phyloP scores from a whole-genome alignment of 2,888 invertebrate genomes.

The Ectemnius lituratus region DNA sequence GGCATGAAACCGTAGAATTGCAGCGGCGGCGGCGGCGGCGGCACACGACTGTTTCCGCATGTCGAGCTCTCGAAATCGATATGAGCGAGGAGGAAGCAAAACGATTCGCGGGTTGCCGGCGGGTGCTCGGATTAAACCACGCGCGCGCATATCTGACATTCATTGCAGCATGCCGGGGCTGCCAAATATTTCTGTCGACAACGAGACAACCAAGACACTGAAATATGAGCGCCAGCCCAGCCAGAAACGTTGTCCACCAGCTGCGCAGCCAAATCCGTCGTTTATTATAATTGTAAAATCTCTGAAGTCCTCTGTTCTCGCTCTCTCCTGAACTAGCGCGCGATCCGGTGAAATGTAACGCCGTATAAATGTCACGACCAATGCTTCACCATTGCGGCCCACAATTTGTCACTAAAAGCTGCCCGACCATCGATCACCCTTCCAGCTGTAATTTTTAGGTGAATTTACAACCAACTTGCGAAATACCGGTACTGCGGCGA shows the following conservation, averaged over 20 bases:
- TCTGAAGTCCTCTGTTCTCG: neutral
- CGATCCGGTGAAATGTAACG: neutral
- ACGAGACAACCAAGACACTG: conserved; percentile 49
- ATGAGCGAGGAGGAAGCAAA: conserved; percentile 36
- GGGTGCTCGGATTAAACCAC: conserved; percentile 43
- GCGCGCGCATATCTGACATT: conserved; percentile 49
- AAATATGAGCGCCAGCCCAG: conserved; percentile 48
- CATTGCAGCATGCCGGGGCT: conserved; percentile 39
- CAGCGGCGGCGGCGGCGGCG: conserved; percentile 10
- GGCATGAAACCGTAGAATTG: conserved; percentile 25
- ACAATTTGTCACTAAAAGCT: neutral
- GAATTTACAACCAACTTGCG: no score
- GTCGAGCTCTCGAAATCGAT: conserved; percentile 37
- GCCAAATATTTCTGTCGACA: conserved; percentile 54
- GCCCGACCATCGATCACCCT: no score
- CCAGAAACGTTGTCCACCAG: conserved; percentile 9
- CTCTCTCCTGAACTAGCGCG: no score
- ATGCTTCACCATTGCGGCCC: neutral
- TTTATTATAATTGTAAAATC: conserved; percentile 40
- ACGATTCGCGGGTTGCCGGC: conserved; percentile 20
- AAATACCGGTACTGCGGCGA: no score
- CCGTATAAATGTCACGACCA: neutral
- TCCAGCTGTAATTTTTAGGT: no score
- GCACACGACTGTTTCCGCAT: conserved; percentile 21
- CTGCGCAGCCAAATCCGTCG: conserved; percentile 31